Base-by-base conservation (phyloP, 1,140 invertebrate genomes). In the Xylocopa sonorina region DNA sequence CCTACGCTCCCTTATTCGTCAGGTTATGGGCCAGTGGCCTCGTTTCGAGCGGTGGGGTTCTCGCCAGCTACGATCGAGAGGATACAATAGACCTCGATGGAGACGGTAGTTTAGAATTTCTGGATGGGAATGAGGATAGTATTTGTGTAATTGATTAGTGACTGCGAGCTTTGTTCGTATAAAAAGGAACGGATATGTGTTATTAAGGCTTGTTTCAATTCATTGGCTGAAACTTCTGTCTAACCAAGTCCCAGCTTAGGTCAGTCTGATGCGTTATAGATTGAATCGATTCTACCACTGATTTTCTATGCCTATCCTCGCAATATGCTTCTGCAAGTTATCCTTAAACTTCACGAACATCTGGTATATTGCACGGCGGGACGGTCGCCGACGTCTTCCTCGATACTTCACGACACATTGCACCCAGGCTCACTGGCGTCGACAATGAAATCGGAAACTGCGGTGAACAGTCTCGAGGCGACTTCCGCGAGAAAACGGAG, bases 361-460 rank as follows among this genome's bases (percentile, higher is more conserved):
- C n/a, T 21, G 3, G 5, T n/a, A 27, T 24, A 46, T 16, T 51
- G 46, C 66, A 53, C 66, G 27, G 32, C 63, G 41, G 29, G 38
- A 46, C 27, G 51, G 50, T 57, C 43, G 29, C 16, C 38, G 24
- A 41, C 34, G 74, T 77, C 74, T 29, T 29, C 24, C 48, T 38
- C 10, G 27, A 77, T 77, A 46, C 21, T 24, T 48, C 29, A 24
- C 29, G 29, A 66, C 74, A 55, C 24, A n/a, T n/a, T 50, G 46
- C 64, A 16, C 38, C n/a, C 62, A 16, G 48, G n/a, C 41, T 51
- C 21, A 18, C 34, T n/a, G 58, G 5, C 48, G 24, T n/a, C 32
- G 53, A 69, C 53, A 50, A 77, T 77, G 74, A 77, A 77, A 77
- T 48, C 46, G 53, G 64, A 77, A 77, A 77, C 74, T 77, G 64